Conservation (phyloP, 2,113 vertebrate genomes). For the Triplophysa dalaica region DNA sequence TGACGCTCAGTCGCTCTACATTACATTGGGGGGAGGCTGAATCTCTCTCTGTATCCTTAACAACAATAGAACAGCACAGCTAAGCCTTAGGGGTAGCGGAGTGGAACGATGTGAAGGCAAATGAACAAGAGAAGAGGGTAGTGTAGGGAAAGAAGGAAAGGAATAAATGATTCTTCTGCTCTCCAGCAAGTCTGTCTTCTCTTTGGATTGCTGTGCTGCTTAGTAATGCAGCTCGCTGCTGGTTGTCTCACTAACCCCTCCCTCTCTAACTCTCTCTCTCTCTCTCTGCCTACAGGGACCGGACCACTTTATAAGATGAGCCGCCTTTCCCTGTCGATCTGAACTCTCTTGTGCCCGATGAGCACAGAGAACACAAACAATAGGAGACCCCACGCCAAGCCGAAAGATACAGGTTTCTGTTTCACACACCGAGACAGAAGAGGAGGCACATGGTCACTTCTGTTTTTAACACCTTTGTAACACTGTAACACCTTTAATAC, state of each 20-base stretch:
- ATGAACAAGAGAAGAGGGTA: slow-evolving; percentile 34
- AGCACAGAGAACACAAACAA: slow-evolving; percentile 65
- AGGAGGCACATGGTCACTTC: slow-evolving; percentile 3
- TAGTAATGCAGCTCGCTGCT: slow-evolving; percentile 19
- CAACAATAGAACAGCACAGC: slow-evolving; percentile 35
- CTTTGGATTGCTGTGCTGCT: slow-evolving; percentile 40
- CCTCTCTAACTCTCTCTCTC: slow-evolving; percentile 34
- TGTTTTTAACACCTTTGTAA: slow-evolving; percentile 39
- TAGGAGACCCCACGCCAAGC: slow-evolving; percentile 56
- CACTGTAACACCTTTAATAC: slow-evolving; percentile 10
- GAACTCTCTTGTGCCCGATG: slow-evolving; percentile 44
- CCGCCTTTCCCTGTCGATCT: slow-evolving; percentile 57
- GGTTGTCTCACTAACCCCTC: slow-evolving; percentile 33
- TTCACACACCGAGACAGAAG: neutral
- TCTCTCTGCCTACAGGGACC: slow-evolving; percentile 48
- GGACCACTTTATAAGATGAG: slow-evolving; percentile 72
- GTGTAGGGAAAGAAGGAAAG: slow-evolving; percentile 8
- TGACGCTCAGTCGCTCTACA: slow-evolving; percentile 38
- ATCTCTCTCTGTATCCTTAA: slow-evolving; percentile 43
- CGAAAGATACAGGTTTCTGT: slow-evolving; percentile 31
- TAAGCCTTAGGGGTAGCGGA: slow-evolving; percentile 21
- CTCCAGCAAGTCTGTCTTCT: slow-evolving; percentile 45
- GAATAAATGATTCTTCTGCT: slow-evolving; percentile 43
- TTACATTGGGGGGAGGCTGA: slow-evolving; percentile 39
- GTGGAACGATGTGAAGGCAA: slow-evolving; percentile 17